Evolutionary conservation across 1,140 invertebrate genomes (phyloP).

Genomic region (Rhysida immarginata): DNA sequence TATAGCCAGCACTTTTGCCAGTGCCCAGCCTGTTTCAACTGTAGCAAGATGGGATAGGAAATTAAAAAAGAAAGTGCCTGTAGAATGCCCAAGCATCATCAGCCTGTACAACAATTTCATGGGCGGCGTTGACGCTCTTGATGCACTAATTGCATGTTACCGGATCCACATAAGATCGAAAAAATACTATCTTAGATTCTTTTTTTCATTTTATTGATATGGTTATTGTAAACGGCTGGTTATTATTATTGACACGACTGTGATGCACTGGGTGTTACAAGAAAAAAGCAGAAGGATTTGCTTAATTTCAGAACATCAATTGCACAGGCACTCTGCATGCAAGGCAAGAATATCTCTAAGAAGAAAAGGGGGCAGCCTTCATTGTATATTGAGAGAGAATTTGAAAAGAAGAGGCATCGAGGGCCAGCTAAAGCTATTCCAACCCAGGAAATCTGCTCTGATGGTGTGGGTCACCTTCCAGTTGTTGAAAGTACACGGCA

Average conservation of each 20-base stretch:
- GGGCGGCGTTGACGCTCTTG: conserved; percentile 30
- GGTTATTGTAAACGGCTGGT: conserved; percentile 21
- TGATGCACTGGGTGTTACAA: not conserved
- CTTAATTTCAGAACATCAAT: not conserved
- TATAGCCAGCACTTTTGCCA: not conserved
- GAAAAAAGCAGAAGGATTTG: not conserved
- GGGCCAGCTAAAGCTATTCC: too few relatives aligned
- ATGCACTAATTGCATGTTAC: conserved; percentile 29
- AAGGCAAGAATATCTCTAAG: not conserved
- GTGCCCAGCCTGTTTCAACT: not conserved
- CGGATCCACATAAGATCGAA: conserved; percentile 25
- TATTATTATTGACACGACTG: conserved; percentile 12
- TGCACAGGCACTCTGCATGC: not conserved
- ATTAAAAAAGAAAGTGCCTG: not conserved
- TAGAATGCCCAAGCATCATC: conserved; percentile 30
- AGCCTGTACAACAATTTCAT: conserved; percentile 34
- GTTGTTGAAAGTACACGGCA: too few relatives aligned
- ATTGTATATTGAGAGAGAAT: too few relatives aligned
- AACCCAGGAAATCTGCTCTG: too few relatives aligned
- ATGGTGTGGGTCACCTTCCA: too few relatives aligned
- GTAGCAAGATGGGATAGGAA: not conserved
- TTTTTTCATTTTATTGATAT: conserved; percentile 32
- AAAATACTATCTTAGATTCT: conserved; percentile 30
- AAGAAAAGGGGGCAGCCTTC: not conserved
- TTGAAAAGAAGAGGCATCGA: too few relatives aligned